A percentile compares a stretch with the other conserved stretches of the same genome.
phyloP scores from a whole-genome alignment of 2,113 vertebrate genomes.

The Esox niger region DNA sequence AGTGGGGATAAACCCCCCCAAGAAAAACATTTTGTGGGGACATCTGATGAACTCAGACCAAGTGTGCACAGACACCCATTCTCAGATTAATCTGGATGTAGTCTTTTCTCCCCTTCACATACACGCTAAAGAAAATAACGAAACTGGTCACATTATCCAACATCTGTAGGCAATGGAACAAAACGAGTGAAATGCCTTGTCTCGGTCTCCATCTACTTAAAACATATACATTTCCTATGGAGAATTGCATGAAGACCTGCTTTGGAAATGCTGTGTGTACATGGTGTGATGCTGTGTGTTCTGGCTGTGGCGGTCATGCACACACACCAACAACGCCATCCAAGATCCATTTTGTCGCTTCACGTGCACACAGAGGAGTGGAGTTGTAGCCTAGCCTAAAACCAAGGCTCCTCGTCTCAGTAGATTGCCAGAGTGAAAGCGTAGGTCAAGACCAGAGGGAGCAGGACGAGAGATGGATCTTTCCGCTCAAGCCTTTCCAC shows the following conservation, averaged over 20 bases:
- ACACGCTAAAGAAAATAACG: no score
- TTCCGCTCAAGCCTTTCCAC: slow-evolving; percentile 23
- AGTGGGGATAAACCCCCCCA: no score
- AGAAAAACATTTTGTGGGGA: no score
- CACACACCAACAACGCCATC: slow-evolving; percentile 8
- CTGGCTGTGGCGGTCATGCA: not conserved
- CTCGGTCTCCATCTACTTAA: not conserved
- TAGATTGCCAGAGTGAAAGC: not conserved
- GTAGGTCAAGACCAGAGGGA: not conserved
- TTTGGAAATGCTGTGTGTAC: not conserved
- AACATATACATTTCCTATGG: no score
- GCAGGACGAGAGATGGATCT: slow-evolving; percentile 22
- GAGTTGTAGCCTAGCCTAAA: no score
- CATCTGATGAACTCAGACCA: no score
- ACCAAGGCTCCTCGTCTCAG: no score
- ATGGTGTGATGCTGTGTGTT: no score
- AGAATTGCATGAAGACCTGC: not conserved
- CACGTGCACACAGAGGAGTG: not conserved
- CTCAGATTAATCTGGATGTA: no score
- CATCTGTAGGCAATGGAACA: not conserved
- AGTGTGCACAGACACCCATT: no score
- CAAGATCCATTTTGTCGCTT: not conserved
- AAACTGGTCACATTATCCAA: no score
- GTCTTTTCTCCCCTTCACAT: no score
- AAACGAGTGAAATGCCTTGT: not conserved